phyloP scores from a whole-genome alignment of 1,140 invertebrate genomes.

The Leptinotarsa texana region DNA sequence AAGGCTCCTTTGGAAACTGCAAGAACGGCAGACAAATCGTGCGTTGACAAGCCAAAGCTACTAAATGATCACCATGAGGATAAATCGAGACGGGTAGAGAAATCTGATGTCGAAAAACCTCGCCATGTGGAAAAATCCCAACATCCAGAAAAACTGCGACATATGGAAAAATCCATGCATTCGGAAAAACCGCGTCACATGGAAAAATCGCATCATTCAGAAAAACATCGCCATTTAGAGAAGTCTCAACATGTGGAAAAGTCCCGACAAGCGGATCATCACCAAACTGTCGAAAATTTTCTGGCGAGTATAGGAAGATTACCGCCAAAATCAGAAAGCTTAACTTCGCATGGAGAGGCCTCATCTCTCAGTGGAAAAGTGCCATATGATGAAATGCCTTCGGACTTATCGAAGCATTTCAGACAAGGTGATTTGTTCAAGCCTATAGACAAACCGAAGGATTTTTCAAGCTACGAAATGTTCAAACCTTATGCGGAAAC shows the following conservation, averaged over 20 bases:
- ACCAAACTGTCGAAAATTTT: no score
- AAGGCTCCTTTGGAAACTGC: no score
- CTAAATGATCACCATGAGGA: no score
- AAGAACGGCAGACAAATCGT: no score
- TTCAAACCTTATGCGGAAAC: slow-evolving; percentile 20
- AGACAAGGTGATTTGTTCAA: neutral
- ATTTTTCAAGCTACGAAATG: slow-evolving; percentile 18
- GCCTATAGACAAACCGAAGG: slow-evolving; percentile 16
- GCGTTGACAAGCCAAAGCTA: no score
- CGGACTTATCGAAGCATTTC: neutral
- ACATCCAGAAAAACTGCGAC: neutral
- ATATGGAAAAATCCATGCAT: neutral
- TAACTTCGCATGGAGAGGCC: neutral
- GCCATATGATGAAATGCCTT: slow-evolving; percentile 1
- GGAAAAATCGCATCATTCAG: neutral
- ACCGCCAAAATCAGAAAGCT: neutral
- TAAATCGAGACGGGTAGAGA: no score
- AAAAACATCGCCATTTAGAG: neutral
- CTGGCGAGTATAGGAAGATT: no score
- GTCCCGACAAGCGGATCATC: neutral
- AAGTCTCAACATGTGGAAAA: neutral
- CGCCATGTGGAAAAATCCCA: neutral
- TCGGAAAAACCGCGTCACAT: neutral
- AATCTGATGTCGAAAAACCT: neutral
- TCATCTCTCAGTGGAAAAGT: neutral